Conservation (phyloP, 2,113 vertebrate species). For the Grallaria varia region DNA sequence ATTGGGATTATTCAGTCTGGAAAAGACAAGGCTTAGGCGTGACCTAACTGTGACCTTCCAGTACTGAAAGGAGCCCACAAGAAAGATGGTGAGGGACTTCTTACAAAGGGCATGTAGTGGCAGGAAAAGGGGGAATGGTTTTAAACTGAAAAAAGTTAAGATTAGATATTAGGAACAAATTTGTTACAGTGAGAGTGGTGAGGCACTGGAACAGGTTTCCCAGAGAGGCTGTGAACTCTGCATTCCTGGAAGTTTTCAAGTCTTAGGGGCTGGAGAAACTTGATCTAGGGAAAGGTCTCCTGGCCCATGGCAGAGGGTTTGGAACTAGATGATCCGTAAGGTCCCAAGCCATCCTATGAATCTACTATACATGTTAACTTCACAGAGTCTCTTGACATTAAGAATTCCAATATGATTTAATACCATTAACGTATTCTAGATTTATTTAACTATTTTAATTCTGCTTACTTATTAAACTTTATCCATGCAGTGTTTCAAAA, state of each 20-base stretch:
- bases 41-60: background rate
- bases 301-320: background rate
- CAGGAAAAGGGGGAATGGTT: background rate
- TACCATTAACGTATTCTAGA: background rate
- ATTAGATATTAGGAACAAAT: background rate
- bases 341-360: background rate
- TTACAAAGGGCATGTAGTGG: background rate
- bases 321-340: background rate
- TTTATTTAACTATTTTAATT: background rate
- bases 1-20: background rate
- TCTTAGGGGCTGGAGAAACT: background rate
- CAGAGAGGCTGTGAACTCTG: background rate
- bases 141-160: background rate
- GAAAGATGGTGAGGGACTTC: background rate
- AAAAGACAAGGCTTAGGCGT: background rate
- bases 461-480: background rate
- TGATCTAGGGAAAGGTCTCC: background rate
- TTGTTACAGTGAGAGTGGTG: background rate
- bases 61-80: background rate
- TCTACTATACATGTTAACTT: background rate
- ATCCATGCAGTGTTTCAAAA: background rate
- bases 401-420: background rate
- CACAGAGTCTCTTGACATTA: background rate
- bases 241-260: background rate
- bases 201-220: background rate